These are phyloP conservation scores for Cirrhinus molitorella DNA, from an alignment of 2,797 vertebrate genomes.

Conservation along the genomic window DNA sequence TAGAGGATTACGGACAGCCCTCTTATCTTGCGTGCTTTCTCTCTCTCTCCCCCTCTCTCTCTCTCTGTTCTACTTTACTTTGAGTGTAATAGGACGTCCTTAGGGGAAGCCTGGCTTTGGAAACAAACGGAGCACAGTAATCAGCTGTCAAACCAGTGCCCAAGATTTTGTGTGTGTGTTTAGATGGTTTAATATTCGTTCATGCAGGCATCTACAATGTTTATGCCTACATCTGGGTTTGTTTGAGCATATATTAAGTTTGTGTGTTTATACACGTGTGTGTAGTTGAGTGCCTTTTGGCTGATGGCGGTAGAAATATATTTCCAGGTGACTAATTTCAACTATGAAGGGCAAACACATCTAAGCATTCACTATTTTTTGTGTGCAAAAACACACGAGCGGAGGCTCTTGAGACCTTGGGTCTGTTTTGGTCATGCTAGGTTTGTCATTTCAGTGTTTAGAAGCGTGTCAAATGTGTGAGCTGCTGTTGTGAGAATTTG, in stretches of 20 bases:
- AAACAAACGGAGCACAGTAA: conserved; percentile 73
- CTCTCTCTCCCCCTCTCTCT: conserved; percentile 49
- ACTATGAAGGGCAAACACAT: conserved; percentile 29
- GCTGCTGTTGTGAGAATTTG: conserved; percentile 31
- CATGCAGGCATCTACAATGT: conserved; percentile 26
- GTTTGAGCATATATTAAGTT: conserved; percentile 44
- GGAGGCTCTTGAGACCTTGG: neutral
- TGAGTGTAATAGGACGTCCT: conserved; percentile 68
- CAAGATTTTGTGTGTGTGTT: conserved; percentile 48
- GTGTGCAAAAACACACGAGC: neutral
- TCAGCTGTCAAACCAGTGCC: conserved; percentile 66
- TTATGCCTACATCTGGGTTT: conserved; percentile 41
- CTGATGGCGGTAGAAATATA: conserved; percentile 19
- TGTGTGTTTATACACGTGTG: conserved; percentile 42
- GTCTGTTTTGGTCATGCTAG: conserved; percentile 10
- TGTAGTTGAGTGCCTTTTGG: conserved; percentile 19
- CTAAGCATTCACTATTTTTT: conserved; percentile 2
- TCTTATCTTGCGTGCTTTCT: conserved; percentile 17
- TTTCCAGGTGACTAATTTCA: conserved; percentile 47
- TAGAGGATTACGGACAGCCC: conserved; percentile 49
- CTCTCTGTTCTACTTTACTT: conserved; percentile 62
- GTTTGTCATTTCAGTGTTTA: conserved; percentile 25
- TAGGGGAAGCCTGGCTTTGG: conserved; percentile 69
- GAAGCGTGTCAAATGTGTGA: neutral
- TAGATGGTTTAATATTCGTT: conserved; percentile 38